Evolutionary conservation across 2,113 vertebrate genomes (phyloP), one percentile per base, ranked within the genome.

Genomic region (Halcyon senegalensis): DNA sequence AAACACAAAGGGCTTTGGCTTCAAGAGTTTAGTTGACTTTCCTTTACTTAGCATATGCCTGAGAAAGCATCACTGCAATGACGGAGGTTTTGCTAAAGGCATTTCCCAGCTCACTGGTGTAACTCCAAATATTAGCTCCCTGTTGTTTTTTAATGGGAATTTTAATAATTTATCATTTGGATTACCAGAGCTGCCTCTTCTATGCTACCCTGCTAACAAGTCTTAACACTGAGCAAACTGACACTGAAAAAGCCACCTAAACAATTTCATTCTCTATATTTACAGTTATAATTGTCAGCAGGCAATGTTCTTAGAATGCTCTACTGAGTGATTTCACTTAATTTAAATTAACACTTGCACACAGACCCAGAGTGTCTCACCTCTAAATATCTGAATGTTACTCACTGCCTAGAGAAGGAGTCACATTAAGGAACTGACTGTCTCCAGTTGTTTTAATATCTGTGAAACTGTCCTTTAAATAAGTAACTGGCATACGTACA

Each of bases 141-240:
- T 25, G n/a, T 53, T 28, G 31, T 53, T 31, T 56, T 93, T 84
- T 78, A 90, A 97, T 79, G 44, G 63, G 60, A 91, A 90, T 79
- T 72, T 97, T 64, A 95, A 96, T 94, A 90, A 95, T 96, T 96
- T 51, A 96, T 76, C 28, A 69, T 50, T 73, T 73, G 87, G 55
- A 91, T 95, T 91, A 83, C 33, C 53, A 79, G 64, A 70, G 16
- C 50, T 78, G 66, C 46, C 33, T 72, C 73, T 79, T 72, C 81
- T 68, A 16, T 15, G 11, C 60, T 87, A 41, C 43, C 59, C 25
- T 75, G 20, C 27, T 74, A 81, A 43, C 35, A 80, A 89, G 13
- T 51, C 60, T 84, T 59, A 89, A 78, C 59, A 51, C 81, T 94
- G 69, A 90, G 69, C 74, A 93, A 90, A 93, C 70, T 44, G 74